Base-by-base conservation (phyloP, 2,113 vertebrate genomes). In the Pteruthius melanotis region DNA sequence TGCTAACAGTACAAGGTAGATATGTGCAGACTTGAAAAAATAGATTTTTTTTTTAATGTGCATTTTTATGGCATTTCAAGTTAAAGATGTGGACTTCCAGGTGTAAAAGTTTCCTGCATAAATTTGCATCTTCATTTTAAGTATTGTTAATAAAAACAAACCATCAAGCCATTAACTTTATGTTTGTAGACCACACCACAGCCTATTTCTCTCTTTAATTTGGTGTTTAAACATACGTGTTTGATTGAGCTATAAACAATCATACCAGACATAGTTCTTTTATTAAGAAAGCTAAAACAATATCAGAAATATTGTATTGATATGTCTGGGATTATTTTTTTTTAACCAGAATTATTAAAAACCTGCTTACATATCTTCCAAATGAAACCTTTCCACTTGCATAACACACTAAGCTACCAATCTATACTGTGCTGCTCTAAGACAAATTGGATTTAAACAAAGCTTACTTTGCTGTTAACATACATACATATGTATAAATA, bases 1-100 rank as follows among this genome's bases (percentile, higher is more conserved):
- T 24, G 4, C 9, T 42, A 44, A 28, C 2, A 14, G 16, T 9
- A 11, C 0, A 0, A 17, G 28, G 13, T 7, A 75, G 21, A n/a
- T 27, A 19, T 8, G 11, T 9, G 26, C 27, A 65, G 31, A 30
- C 10, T 69, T 79, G 18, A 30, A 26, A 39, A 30, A 54, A 53
- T 4, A 27, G 20, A 2, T 30, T n/a, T 24, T 3, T 23, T 33
- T 23, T 59, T 49, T 20, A 7, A 16, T 21, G 7, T n/a, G 3
- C 14, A 30, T 91, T 84, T 70, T 93, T 13, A 26, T 26, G 4
- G 12, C 1, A 4, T 63, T 65, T 96, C 45, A 45, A 12, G 37
- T 30, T 44, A 82, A 70, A 59, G 5, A 64, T 7, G 3, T 33
- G 5, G 42, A 23, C 11, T 77, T 91, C 59, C 23, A 42, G 15